Conservation (phyloP, 35 echinoderm and acorn worm species). For the Eucidaris tribuloides region DNA sequence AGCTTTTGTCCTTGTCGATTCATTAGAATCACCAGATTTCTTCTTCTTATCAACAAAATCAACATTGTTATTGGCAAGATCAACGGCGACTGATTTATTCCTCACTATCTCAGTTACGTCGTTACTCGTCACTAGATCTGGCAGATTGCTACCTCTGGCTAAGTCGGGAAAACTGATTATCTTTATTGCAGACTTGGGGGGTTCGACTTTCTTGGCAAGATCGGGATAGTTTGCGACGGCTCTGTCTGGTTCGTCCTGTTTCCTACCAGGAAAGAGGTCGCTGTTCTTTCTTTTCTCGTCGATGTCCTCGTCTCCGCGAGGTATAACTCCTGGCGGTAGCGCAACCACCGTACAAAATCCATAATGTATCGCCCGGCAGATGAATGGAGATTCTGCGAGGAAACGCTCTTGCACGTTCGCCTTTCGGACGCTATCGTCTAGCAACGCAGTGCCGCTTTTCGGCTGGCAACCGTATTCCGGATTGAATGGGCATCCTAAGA, state of each 20-base stretch:
- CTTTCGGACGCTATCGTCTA: background rate
- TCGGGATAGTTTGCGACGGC: background rate
- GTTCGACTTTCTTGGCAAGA: background rate
- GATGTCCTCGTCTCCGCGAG: slow-evolving; percentile 18
- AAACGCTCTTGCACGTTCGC: background rate
- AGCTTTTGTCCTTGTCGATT: slow-evolving; percentile 4
- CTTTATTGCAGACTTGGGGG: background rate
- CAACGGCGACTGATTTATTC: background rate
- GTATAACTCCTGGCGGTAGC: slow-evolving; percentile 29
- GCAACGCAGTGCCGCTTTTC: background rate
- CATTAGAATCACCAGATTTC: slow-evolving; percentile 1
- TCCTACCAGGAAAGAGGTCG: background rate
- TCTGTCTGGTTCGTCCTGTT: background rate
- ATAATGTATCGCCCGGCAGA: slow-evolving; percentile 58
- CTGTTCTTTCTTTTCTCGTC: slow-evolving; percentile 1
- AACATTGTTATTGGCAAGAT: slow-evolving; percentile 32
- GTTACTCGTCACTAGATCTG: slow-evolving; percentile 10
- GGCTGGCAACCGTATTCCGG: slow-evolving; percentile 9
- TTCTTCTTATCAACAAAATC: background rate
- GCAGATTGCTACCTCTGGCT: background rate
- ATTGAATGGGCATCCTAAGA: slow-evolving; percentile 41
- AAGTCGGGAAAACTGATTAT: background rate
- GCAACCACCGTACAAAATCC: slow-evolving; percentile 63
- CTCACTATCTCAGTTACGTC: slow-evolving; percentile 1
- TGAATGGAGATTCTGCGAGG: background rate